phyloP scores from a whole-genome alignment of 1,140 invertebrate species.

The Camponotus floridanus region DNA sequence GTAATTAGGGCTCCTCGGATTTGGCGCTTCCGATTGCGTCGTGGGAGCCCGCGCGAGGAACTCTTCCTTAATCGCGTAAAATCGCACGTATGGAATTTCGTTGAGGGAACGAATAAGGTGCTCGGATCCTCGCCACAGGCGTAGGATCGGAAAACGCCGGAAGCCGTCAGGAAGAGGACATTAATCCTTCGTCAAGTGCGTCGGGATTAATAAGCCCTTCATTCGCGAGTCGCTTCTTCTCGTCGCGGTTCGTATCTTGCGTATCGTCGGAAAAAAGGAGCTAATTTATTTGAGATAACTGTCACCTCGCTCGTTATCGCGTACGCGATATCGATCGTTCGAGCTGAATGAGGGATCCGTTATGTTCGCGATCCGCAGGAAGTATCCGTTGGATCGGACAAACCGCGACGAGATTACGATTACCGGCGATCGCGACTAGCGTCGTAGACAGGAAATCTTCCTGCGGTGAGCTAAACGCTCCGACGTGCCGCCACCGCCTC shows the following conservation, averaged over 20 bases:
- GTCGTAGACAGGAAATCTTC: conserved; percentile 13
- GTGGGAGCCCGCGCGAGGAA: conserved; percentile 25
- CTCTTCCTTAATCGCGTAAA: conserved; percentile 20
- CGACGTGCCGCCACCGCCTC: background rate
- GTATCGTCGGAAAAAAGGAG: background rate
- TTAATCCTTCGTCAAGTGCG: background rate
- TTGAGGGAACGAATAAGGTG: background rate
- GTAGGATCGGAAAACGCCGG: background rate
- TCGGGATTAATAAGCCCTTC: background rate
- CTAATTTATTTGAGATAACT: conserved; percentile 15
- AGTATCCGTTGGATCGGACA: conserved; percentile 21
- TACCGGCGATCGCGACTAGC: background rate
- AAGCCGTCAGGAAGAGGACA: background rate
- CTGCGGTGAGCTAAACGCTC: conserved; percentile 37
- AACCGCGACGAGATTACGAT: conserved; percentile 43
- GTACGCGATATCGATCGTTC: conserved; percentile 7
- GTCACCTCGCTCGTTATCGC: background rate
- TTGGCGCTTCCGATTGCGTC: conserved; percentile 38
- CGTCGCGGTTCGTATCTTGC: background rate
- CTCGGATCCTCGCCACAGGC: no score
- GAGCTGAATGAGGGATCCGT: background rate
- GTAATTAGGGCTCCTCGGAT: conserved; percentile 44
- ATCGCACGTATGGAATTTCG: background rate
- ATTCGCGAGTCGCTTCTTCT: background rate
- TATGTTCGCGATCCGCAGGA: conserved; percentile 28